Conservation (phyloP, 2,113 vertebrate species). For the Cheirogaleus medius region DNA sequence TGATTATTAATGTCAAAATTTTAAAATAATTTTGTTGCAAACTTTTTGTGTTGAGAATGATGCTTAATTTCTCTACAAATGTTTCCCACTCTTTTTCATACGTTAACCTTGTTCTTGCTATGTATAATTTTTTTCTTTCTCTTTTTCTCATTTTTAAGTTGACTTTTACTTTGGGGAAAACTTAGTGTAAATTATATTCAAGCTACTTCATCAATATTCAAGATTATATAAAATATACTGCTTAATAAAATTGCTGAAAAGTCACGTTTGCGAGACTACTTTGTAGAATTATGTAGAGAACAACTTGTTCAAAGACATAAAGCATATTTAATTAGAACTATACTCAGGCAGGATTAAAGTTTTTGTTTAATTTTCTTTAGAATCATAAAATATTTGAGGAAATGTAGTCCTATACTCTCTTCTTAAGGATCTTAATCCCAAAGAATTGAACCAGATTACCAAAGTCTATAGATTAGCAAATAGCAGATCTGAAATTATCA, state of each 20-base stretch:
- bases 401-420: background rate
- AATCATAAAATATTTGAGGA: background rate
- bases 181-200: background rate
- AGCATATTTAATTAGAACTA: background rate
- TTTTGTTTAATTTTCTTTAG: background rate
- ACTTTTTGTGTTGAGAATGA: background rate
- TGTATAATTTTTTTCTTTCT: background rate
- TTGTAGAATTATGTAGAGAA: background rate
- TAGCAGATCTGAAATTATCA: background rate
- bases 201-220: background rate
- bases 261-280: background rate
- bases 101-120: background rate
- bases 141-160: background rate
- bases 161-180: background rate
- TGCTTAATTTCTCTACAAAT: background rate
- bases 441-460: background rate
- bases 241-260: background rate
- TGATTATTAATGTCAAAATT: background rate
- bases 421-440: background rate
- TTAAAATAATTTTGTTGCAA: background rate
- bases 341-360: background rate
- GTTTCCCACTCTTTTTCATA: fast-evolving
- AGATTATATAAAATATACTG: background rate
- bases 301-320: background rate
- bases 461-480: background rate